Percentiles rank a stretch among this genome's conserved stretches.
phyloP scores from a whole-genome alignment of 2,797 vertebrate species.

The Neoniphon sammara region DNA sequence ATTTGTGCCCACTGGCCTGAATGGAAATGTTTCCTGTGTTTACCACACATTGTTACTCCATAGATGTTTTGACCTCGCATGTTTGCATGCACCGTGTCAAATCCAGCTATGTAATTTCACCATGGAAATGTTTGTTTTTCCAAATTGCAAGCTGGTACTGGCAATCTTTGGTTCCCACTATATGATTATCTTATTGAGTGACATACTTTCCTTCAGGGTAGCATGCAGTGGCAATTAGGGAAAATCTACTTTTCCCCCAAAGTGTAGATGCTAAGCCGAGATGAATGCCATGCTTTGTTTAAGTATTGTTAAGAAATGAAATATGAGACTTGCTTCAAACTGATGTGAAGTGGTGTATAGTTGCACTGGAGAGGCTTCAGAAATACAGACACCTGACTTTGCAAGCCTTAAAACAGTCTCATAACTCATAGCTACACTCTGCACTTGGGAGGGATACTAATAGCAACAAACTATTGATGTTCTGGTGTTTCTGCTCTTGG shows the following conservation, averaged over 20 bases:
- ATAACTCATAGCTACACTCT: background rate
- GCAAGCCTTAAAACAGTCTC: background rate
- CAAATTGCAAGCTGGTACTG: slow-evolving; percentile 51
- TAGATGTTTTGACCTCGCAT: slow-evolving; percentile 37
- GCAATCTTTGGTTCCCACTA: slow-evolving; percentile 56
- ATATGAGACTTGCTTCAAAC: slow-evolving; percentile 57
- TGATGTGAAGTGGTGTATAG: slow-evolving; percentile 42
- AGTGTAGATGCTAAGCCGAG: slow-evolving; percentile 52
- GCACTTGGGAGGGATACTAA: background rate
- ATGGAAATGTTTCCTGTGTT: slow-evolving; percentile 63
- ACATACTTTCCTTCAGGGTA: slow-evolving; percentile 68
- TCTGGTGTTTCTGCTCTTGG: slow-evolving; percentile 10
- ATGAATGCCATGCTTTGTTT: slow-evolving; percentile 68
- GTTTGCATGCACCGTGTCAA: slow-evolving; percentile 41
- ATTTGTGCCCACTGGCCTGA: slow-evolving; percentile 44
- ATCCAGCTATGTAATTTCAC: slow-evolving; percentile 47
- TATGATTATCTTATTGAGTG: slow-evolving; percentile 72
- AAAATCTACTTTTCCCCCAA: slow-evolving; percentile 61
- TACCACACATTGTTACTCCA: slow-evolving; percentile 45
- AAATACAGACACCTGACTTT: slow-evolving; percentile 20
- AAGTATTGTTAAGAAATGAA: slow-evolving; percentile 64
- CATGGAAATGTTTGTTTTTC: slow-evolving; percentile 66
- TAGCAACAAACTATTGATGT: background rate
- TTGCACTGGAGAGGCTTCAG: slow-evolving; percentile 46
- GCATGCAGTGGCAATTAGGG: slow-evolving; percentile 57